Percentiles rank a stretch among this genome's conserved stretches.
phyloP scores from a whole-genome alignment of 2,113 vertebrate species.

The Columba livia region DNA sequence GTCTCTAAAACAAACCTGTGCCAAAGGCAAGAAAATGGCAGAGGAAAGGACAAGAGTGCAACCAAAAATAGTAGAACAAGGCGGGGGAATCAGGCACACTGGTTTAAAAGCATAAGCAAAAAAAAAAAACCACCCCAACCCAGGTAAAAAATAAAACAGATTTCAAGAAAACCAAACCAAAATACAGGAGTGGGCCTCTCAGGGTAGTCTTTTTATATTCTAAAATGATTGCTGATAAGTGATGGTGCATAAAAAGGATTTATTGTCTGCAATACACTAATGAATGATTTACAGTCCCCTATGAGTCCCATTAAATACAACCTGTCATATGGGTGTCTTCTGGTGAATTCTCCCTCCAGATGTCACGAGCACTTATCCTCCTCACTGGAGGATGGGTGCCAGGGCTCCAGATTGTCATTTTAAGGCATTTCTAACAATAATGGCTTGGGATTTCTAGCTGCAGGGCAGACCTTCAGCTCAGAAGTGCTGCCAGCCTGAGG shows the following conservation, averaged over 20 bases:
- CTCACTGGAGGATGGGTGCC: neutral
- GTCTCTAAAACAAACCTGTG: neutral
- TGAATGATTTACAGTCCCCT: slow-evolving; percentile 18
- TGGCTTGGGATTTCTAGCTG: neutral
- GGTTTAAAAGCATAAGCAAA: neutral
- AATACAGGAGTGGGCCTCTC: neutral
- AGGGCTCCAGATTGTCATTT: slow-evolving; percentile 49
- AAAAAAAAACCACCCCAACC: no score
- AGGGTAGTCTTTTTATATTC: neutral
- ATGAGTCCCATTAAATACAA: neutral
- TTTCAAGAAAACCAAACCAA: neutral
- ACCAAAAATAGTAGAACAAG: neutral
- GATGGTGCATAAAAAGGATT: slow-evolving; percentile 29
- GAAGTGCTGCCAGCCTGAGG: neutral
- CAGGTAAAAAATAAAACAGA: neutral
- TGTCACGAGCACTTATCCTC: slow-evolving; percentile 17
- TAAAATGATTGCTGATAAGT: neutral
- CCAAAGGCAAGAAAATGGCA: neutral
- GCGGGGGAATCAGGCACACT: neutral
- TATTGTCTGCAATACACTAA: slow-evolving; percentile 7
- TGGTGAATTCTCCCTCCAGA: slow-evolving; percentile 43
- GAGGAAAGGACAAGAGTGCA: neutral
- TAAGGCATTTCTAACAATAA: slow-evolving; percentile 29
- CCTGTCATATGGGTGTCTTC: neutral
- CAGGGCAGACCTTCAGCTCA: neutral